Evolutionary conservation across 2,888 invertebrate species (phyloP).

Genomic region (Zaprionus bogoriensis): DNA sequence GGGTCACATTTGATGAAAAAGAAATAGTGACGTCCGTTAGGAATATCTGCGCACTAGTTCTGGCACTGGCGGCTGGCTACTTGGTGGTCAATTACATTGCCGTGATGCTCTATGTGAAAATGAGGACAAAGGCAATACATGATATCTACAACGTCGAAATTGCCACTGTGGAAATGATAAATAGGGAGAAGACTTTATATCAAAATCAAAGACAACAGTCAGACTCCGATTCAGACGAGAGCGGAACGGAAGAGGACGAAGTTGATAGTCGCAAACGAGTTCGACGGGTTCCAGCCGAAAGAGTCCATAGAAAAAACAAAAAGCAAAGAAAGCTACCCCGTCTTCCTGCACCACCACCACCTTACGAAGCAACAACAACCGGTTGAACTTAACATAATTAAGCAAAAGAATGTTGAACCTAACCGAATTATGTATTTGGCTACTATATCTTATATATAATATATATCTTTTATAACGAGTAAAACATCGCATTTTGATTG

Average conservation of each 20-base stretch:
- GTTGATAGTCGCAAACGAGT: background rate
- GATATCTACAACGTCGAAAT: too few relatives aligned
- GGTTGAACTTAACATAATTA: background rate
- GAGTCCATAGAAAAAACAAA: background rate
- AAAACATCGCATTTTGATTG: too few relatives aligned
- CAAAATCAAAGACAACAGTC: background rate
- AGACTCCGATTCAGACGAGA: background rate
- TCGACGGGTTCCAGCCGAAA: background rate
- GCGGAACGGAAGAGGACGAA: background rate
- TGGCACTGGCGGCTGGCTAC: constrained; percentile 13
- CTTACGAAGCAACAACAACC: constrained; percentile 2
- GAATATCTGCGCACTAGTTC: background rate
- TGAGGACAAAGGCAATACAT: too few relatives aligned
- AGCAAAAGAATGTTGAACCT: background rate
- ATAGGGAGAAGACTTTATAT: background rate
- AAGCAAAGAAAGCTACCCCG: background rate
- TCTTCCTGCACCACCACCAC: constrained; percentile 7
- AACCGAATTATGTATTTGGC: too few relatives aligned
- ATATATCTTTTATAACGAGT: too few relatives aligned
- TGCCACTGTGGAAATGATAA: constrained; percentile 1
- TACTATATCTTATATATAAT: too few relatives aligned
- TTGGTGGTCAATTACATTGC: constrained; percentile 22
- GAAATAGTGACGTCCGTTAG: background rate
- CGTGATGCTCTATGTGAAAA: constrained; percentile 1
- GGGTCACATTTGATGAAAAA: background rate